Evolutionary conservation across 2,797 vertebrate genomes (phyloP), one percentile per base, ranked within the genome.

Genomic region (Gephyroberyx darwinii): DNA sequence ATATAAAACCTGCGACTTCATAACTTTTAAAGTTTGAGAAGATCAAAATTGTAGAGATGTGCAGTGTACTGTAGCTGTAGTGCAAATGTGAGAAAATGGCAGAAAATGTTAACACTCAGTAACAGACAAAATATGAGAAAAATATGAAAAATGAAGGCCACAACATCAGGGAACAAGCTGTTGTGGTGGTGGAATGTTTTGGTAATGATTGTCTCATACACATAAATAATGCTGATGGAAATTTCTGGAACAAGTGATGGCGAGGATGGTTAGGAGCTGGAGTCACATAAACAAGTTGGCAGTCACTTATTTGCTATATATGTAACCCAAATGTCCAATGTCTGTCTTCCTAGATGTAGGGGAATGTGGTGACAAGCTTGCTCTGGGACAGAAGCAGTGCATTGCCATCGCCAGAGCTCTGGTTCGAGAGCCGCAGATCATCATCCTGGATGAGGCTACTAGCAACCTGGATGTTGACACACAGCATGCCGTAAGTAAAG

Each of bases 361-460:
- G 1, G 94, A 96, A 67, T 68, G 86, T 20, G 95, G 95, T 0
- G 77, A 43, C 1, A 89, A 82, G 77, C 80, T 97, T 13, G 91
- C 95, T 0, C 90, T 51, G 0, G 95, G 96, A 45, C 90, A 94
- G 92, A 96, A 91, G 81, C 96, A 97, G 75, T 86, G 91, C n/a
- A 60, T 96, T 9, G 94, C 96, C 75, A 90, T 98, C 0, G 88
- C 95, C 65, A 92, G 96, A 56, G 95, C 95, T 16, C 91, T 97
- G 65, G 88, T 96, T 33, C 89, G 96, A 39, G 84, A 91, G 4
- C 96, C 96, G 0, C 84, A 86, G 55, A 84, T 98, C 69, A 91
- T 98, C 69, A 90, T 98, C 37, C 89, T 98, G 79, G 96, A 97
- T 0, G 96, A 97, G 79, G 94, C 94, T 10, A 96, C 96, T 31